Evolutionary conservation across 2,797 vertebrate genomes (phyloP), one percentile per base, ranked within the genome.

Genomic region (Acanthurus leucopareius): DNA sequence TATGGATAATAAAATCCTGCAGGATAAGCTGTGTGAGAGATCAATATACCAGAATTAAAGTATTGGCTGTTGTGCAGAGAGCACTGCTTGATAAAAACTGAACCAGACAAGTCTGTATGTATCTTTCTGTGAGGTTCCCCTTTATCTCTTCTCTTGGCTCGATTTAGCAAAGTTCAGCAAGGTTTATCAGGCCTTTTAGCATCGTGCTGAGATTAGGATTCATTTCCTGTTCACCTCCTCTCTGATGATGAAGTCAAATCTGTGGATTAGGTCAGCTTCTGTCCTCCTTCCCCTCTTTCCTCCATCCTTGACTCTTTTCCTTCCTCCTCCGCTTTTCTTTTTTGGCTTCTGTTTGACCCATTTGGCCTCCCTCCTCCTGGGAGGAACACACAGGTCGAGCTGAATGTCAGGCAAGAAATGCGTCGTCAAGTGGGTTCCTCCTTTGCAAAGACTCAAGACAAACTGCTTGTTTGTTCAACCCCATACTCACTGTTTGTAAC

Each of bases 171-270:
- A 49, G 61, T 75, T 73, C 53, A 72, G 1, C 2, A 0, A 49
- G 20, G 20, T 71, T 80, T 63, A 69, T 86, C 73, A 2, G 48
- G 61, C 38, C 38, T 80, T 74, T 84, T 82, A 68, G 54, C 40
- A 0, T 16, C 0, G 40, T 10, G 10, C 74, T 16, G 22, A 88
- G 85, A 87, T 90, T 79, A 86, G 72, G 59, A 79, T 82, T 90
- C n/a, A 86, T 90, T 91, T 92, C 87, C 90, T 89, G 86, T 85
- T 81, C 54, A 56, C 52, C 64, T 77, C 38, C 7, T 72, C 80
- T 78, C 51, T 47, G 52, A 65, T 63, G 75, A 84, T 84, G 77
- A 89, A 75, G 80, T 85, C 69, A 84, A 85, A 91, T 90, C 83
- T 83, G 71, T 51, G 82, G 91, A 91, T 92, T 88, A 87, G 81